Evolutionary conservation across 2,113 vertebrate species (phyloP), one percentile per base, ranked within the genome.

Genomic region (Podiceps cristatus): DNA sequence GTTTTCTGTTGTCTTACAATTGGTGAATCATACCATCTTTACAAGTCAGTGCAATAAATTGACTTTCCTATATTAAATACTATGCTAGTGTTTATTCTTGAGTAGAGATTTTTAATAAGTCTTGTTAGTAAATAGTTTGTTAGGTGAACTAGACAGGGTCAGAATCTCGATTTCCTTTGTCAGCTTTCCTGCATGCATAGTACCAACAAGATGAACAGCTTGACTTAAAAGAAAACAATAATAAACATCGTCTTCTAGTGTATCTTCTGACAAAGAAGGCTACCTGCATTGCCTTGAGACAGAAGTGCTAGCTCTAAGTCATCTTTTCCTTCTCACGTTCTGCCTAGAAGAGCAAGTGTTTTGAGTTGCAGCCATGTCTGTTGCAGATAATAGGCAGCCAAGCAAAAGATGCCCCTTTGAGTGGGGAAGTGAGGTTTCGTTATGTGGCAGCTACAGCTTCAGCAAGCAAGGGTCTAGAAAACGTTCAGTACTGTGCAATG

Each of bases 111-210:
- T 90, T 95, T 88, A 94, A 4, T 75, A 94, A 85, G 24, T 49
- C 45, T 94, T 44, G 90, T 92, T 96, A 93, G 91, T 94, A 95
- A 96, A 86, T 55, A 84, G 40, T 66, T n/a, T 82, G 14, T 93
- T 96, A 95, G 69, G 35, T 95, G 59, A 97, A 77, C 83, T 94
- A 52, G 85, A 89, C 52, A 66, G 6, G 10, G 16, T 86, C 25
- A 79, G n/a, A 82, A 64, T 92, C 31, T 91, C 47, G 58, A 66
- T 68, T 74, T 31, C 44, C 40, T 66, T 82, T 86, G 62, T 64
- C 55, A n/a, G 18, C 37, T 95, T 80, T 73, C 47, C 56, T 87
- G n/a, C 35, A 35, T 37, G 13, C 62, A 4, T 9, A 25, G 27
- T 53, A 59, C 25, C 87, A 89, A 59, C 28, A 69, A 88, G 42